These are phyloP conservation scores for Pteropus rufus DNA, from an alignment of 2,797 vertebrate genomes.

Conservation along the genomic window DNA sequence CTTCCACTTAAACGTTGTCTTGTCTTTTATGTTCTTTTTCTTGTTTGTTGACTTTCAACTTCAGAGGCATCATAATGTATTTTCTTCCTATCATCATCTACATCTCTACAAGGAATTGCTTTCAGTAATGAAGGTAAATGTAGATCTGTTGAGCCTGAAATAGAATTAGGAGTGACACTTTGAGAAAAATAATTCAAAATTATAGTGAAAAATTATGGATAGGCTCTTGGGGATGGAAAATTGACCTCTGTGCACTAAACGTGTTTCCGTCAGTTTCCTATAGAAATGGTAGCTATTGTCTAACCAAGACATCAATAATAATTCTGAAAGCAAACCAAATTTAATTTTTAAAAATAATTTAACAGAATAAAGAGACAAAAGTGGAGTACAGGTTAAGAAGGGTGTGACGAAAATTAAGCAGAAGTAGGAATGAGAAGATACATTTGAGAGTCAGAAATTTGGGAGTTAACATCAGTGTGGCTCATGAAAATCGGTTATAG, in stretches of 20 bases:
- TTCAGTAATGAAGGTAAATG: not conserved
- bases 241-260: not conserved
- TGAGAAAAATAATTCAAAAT: slow-evolving; percentile 6
- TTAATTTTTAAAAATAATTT: not conserved
- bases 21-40: not conserved
- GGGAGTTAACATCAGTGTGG: not conserved
- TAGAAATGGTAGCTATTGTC: not conserved
- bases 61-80: not conserved
- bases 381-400: not conserved
- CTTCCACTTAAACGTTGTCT: not conserved
- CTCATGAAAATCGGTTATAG: not conserved
- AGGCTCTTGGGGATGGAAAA: not conserved
- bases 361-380: not conserved
- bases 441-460: not conserved
- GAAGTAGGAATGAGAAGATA: not conserved
- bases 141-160: not conserved
- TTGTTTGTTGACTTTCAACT: not conserved
- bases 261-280: not conserved
- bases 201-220: not conserved
- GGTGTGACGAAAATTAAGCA: not conserved
- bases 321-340: slow-evolving; percentile 21
- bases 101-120: not conserved
- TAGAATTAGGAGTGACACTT: not conserved
- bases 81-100: not conserved
- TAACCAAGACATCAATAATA: not conserved